Evolutionary conservation across 1,140 invertebrate species (phyloP), one percentile per base, ranked within the genome.

Genomic region (Leptonema lineaticorne): DNA sequence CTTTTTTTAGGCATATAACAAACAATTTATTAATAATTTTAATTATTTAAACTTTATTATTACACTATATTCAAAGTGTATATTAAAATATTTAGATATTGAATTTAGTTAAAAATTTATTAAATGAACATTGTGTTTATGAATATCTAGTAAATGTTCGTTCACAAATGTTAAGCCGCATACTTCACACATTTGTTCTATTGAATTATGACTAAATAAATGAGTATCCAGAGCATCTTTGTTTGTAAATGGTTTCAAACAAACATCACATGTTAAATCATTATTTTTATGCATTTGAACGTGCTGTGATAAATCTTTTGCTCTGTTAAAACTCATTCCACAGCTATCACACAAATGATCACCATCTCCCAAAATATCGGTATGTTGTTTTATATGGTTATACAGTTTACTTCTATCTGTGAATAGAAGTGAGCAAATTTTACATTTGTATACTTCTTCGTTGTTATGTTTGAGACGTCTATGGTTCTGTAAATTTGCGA

Each of bases 151-250:
- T n/a, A 62, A 33, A 18, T 63, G 28, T 37, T 70, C 65, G 33
- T 70, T 65, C 7, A 60, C 30, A 58, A 69, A 56, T n/a, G 45
- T 66, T 28, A 58, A 16, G 16, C 70, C 70, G 33, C 70, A 72
- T 8, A 69, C 20, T 63, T 72, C 70, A 63, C 70, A 72, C n/a
- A 72, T 67, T 63, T 66, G 45, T n/a, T 29, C 69, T 5, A 60
- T 63, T 0, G 46, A 24, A 53, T 69, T 46, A 20, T 72, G 70
- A 26, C 18, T 63, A 20, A 27, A 28, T 18, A 57, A 22, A 53
- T 72, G 70, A 24, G 46, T 69, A 66, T 72, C 48, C 33, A 72
- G 46, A 24, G 63, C 24, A 48, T 45, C 63, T 0, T 27, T 45
- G 58, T 60, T 67, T 5, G 64, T 57, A 22, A 69, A 72, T 28